Percentiles rank a stretch among this genome's conserved stretches.
Evolutionary conservation across 1,140 invertebrate genomes (phyloP).

Genomic region (Eulimnadia texana): DNA sequence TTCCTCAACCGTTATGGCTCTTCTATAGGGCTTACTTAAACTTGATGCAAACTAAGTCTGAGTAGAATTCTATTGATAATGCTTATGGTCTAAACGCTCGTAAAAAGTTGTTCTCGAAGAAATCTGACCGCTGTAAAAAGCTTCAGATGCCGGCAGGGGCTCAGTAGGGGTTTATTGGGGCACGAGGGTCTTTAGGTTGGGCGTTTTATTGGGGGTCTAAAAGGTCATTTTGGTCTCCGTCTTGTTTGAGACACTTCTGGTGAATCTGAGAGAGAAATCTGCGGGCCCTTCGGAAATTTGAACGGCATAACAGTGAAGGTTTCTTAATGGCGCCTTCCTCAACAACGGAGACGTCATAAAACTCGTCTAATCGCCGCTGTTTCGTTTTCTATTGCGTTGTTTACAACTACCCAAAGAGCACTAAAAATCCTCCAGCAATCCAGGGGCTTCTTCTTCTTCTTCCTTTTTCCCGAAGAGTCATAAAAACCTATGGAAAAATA

Average conservation of each 20-base stretch:
- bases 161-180: not conserved
- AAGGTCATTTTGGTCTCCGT: not conserved
- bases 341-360: not conserved
- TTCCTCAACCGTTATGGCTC: too few species aligned
- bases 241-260: too few species aligned
- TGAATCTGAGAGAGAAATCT: too few species aligned
- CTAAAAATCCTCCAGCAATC: not conserved
- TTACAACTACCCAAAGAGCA: not conserved
- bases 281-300: too few species aligned
- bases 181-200: not conserved
- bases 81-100: too few species aligned
- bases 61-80: too few species aligned
- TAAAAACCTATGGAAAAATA: not conserved
- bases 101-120: too few species aligned
- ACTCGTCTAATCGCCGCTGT: not conserved
- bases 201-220: not conserved
- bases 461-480: not conserved
- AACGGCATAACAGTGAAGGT: not conserved
- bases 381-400: not conserved
- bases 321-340: not conserved
- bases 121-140: too few species aligned
- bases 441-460: too few species aligned
- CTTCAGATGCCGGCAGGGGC: too few species aligned
- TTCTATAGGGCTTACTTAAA: too few species aligned
- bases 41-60: too few species aligned